Evolutionary conservation across 2,888 invertebrate species (phyloP).

Genomic region (Tanypteryx hageni): DNA sequence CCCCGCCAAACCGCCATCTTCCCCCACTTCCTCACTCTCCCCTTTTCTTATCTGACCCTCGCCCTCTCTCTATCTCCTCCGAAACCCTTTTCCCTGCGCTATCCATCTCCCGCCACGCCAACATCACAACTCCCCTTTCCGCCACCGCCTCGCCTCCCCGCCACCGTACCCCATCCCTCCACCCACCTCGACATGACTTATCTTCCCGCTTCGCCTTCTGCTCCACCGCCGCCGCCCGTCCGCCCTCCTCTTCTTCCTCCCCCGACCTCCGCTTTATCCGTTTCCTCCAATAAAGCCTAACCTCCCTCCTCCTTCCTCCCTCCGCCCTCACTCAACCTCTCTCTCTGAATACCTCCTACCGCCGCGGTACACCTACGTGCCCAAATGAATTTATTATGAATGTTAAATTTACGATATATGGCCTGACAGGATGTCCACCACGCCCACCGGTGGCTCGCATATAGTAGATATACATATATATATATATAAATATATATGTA

Average conservation of each 20-base stretch:
- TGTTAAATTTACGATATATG: conserved; percentile 56
- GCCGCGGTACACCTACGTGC: conserved; percentile 14
- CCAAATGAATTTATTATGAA: conserved; percentile 64
- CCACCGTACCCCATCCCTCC: not conserved
- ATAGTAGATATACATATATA: not conserved
- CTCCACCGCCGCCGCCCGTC: not conserved
- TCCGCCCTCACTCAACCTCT: not conserved
- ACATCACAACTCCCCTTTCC: not conserved
- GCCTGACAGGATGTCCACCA: conserved; percentile 52
- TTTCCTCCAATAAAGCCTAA: conserved; percentile 40
- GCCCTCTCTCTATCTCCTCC: too few relatives aligned
- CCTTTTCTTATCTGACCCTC: not conserved
- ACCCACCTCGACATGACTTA: conserved; percentile 10
- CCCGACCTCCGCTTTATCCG: not conserved
- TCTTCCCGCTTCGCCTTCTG: conserved; percentile 10
- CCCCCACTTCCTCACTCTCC: not conserved
- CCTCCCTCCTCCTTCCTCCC: not conserved
- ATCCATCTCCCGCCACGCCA: too few relatives aligned
- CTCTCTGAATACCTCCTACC: not conserved
- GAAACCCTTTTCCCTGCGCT: not conserved
- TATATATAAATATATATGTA: not conserved
- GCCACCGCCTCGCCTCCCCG: not conserved
- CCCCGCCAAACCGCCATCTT: not conserved
- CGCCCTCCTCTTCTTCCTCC: not conserved
- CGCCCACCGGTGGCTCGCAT: conserved; percentile 46